Percentiles rank a stretch among this genome's conserved stretches.
Conservation (phyloP, 2,797 vertebrate genomes). For the Lates japonicus region DNA sequence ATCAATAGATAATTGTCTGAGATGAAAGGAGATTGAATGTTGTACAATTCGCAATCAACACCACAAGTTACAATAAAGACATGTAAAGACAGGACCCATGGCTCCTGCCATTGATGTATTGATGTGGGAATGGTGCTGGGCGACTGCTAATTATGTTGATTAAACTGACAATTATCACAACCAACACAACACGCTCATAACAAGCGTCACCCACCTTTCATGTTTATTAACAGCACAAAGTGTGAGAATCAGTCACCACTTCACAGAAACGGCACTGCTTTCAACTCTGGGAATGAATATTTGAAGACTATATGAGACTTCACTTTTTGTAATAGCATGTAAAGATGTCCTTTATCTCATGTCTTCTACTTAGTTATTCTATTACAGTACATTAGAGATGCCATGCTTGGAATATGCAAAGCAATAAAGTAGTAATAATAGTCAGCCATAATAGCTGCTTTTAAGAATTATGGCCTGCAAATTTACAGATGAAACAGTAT, state of each 20-base stretch:
- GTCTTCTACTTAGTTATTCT: background rate
- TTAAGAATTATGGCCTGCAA: constrained; percentile 15
- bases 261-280: background rate
- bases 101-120: constrained; percentile 31
- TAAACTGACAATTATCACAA: constrained; percentile 33
- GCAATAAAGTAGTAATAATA: constrained; percentile 1
- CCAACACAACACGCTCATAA: constrained; percentile 24
- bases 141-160: constrained; percentile 40
- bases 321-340: background rate
- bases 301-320: background rate
- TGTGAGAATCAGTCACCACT: background rate
- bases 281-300: background rate
- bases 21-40: background rate
- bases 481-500: constrained; percentile 11
- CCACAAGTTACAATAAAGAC: constrained; percentile 8
- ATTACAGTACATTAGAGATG: constrained; percentile 6
- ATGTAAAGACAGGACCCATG: constrained; percentile 13
- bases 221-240: constrained; percentile 8
- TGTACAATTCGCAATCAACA: background rate
- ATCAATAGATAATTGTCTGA: constrained; percentile 3
- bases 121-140: constrained; percentile 16
- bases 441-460: constrained; percentile 27
- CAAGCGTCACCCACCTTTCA: constrained; percentile 30
- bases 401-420: constrained; percentile 1
- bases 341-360: constrained; percentile 13